A percentile compares a stretch with the other conserved stretches of the same genome.
These are phyloP conservation scores for Aphis gossypii DNA, from an alignment of 1,140 invertebrate species.

Conservation along the genomic window DNA sequence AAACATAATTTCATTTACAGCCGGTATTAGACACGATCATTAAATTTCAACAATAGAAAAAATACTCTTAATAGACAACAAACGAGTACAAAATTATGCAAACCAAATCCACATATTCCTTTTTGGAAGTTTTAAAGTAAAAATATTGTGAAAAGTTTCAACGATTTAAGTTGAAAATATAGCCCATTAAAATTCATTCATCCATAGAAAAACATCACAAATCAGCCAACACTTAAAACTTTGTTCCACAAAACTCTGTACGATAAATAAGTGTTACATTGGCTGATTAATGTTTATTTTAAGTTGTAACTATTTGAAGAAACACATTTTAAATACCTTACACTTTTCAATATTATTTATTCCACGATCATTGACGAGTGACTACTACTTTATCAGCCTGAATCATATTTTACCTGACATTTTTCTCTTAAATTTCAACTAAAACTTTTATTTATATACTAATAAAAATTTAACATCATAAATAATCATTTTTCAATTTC, in stretches of 20 bases:
- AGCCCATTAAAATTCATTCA: not conserved
- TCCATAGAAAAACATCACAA: not conserved
- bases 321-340: not conserved
- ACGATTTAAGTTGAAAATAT: not conserved
- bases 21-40: too few relatives aligned
- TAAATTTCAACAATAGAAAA: not conserved
- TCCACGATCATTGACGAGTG: not conserved
- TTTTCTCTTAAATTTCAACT: not conserved
- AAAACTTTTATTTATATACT: not conserved
- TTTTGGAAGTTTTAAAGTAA: not conserved
- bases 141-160: conserved; percentile 8
- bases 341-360: not conserved
- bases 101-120: not conserved
- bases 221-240: not conserved
- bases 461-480: not conserved
- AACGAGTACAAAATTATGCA: not conserved
- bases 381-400: not conserved
- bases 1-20: not conserved
- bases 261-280: not conserved
- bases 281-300: not conserved
- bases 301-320: not conserved
- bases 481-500: conserved; percentile 1
- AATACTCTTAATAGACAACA: not conserved
- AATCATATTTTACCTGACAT: not conserved
- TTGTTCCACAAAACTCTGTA: not conserved